A percentile compares a stretch with the other conserved stretches of the same genome.
Conservation (phyloP, 2,797 vertebrate species). For the Erethizon dorsatum region DNA sequence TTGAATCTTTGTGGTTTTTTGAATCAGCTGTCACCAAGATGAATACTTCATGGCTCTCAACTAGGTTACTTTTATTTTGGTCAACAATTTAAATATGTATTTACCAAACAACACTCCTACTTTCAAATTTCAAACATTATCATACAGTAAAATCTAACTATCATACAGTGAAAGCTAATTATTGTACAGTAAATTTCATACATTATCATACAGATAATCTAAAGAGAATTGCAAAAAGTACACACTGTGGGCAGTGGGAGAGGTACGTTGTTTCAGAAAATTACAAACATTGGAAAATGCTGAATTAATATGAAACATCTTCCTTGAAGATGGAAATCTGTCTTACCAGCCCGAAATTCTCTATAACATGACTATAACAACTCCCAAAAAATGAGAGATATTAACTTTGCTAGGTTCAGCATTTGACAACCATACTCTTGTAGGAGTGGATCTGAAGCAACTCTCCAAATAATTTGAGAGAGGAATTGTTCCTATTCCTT, state of each 20-base stretch:
- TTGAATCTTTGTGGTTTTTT: too few relatives aligned
- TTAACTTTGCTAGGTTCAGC: background rate
- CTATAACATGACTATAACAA: background rate
- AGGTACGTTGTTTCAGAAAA: background rate
- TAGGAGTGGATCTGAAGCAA: background rate
- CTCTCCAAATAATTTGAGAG: background rate
- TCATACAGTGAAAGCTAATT: too few relatives aligned
- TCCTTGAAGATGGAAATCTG: background rate
- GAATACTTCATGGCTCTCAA: background rate
- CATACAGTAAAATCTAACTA: background rate
- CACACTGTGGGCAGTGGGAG: background rate
- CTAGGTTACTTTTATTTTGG: background rate
- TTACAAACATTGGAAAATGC: background rate
- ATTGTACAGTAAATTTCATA: background rate
- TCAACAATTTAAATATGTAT: background rate
- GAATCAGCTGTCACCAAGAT: background rate
- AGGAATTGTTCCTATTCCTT: background rate
- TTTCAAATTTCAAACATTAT: background rate
- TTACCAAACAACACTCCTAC: background rate
- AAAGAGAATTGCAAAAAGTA: background rate
- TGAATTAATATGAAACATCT: background rate
- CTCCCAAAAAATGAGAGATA: background rate
- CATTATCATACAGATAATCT: background rate
- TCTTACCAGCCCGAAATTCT: background rate
- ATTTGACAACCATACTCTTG: background rate